phyloP scores from a whole-genome alignment of 1,140 invertebrate genomes.

The Pogonomyrmex californicus region DNA sequence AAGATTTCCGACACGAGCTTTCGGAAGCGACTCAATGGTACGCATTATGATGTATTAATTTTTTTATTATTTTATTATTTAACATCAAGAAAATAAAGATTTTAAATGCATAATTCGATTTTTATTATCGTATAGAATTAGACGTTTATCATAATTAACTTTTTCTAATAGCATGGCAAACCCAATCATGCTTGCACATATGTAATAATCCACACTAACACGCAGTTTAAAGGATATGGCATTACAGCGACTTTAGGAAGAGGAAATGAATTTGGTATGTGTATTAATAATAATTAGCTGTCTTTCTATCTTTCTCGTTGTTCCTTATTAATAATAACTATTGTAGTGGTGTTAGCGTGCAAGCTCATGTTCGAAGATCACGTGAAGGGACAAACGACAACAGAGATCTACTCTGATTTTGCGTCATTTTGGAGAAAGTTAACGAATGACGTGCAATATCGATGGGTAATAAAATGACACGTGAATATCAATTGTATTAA shows the following conservation, averaged over 20 bases:
- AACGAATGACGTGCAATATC: conserved; percentile 94
- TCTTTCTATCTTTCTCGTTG: background rate
- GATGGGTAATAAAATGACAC: conserved; percentile 91
- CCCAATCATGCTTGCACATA: conserved; percentile 97
- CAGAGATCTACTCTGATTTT: conserved; percentile 93
- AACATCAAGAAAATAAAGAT: background rate
- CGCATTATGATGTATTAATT: background rate
- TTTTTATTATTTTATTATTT: background rate
- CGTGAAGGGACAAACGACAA: conserved; percentile 89
- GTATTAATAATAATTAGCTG: conserved; percentile 6
- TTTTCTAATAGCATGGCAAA: conserved; percentile 90
- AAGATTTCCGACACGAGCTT: conserved; percentile 94
- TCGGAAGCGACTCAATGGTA: conserved; percentile 97
- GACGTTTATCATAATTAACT: background rate
- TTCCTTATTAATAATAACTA: conserved; percentile 22
- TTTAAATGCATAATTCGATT: background rate
- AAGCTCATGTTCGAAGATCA: conserved; percentile 89
- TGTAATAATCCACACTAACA: conserved; percentile 91
- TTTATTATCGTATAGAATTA: background rate
- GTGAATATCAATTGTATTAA: background rate
- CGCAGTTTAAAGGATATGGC: conserved; percentile 91
- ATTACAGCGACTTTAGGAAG: conserved; percentile 94
- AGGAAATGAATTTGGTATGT: conserved; percentile 93
- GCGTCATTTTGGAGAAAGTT: conserved; percentile 92
- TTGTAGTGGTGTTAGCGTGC: conserved; percentile 91